Evolutionary conservation across 1,140 invertebrate species (phyloP).

Genomic region (Trissolcus basalis): DNA sequence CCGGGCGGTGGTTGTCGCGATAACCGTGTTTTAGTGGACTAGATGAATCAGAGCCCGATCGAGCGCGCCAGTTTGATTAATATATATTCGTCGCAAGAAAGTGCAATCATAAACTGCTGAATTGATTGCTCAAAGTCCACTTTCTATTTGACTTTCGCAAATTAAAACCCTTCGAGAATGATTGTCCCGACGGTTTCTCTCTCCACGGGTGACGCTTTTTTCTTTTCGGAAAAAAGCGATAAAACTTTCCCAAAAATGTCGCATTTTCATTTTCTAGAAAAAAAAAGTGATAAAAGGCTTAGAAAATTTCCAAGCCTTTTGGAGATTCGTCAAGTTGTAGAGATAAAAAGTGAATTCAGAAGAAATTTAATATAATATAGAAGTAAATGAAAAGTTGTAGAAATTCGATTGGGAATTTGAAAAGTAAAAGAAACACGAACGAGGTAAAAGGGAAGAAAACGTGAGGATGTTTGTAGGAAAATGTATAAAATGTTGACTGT

Average conservation of each 20-base stretch:
- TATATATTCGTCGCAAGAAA: constrained; percentile 44
- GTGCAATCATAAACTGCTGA: constrained; percentile 53
- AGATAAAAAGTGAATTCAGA: too few species aligned
- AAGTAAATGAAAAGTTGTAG: too few species aligned
- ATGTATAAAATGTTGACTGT: constrained; percentile 42
- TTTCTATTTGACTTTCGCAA: constrained; percentile 55
- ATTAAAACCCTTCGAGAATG: constrained; percentile 34
- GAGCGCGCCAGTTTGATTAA: constrained; percentile 24
- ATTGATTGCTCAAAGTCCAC: constrained; percentile 46
- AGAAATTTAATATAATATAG: not conserved
- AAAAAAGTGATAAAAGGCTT: not conserved
- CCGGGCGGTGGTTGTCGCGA: constrained; percentile 1
- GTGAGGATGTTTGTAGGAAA: constrained; percentile 14
- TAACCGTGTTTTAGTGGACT: constrained; percentile 1
- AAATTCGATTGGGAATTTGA: not conserved
- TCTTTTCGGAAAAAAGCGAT: not conserved
- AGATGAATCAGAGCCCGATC: constrained; percentile 27
- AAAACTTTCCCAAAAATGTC: not conserved
- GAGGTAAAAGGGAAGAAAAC: constrained; percentile 6
- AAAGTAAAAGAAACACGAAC: not conserved
- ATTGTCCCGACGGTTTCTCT: constrained; percentile 32
- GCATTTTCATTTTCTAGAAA: not conserved
- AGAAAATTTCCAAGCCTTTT: not conserved
- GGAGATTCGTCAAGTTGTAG: too few species aligned
- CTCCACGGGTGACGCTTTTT: constrained; percentile 10